Evolutionary conservation across 2,888 invertebrate species (phyloP).

Genomic region (Catocala sponsa): DNA sequence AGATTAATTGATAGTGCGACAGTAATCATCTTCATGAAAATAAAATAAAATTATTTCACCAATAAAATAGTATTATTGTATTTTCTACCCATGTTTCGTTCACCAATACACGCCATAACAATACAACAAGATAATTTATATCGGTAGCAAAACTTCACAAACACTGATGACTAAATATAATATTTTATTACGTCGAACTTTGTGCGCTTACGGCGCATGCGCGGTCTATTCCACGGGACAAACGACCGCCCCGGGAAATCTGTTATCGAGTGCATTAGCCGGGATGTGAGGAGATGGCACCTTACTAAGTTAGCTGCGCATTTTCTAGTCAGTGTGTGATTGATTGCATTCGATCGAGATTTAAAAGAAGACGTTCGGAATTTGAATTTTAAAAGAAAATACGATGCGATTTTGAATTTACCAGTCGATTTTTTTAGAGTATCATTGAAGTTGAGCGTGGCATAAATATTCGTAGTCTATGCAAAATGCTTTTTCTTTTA

Average conservation of each 20-base stretch:
- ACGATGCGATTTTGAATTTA: not conserved
- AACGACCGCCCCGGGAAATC: conserved; percentile 66
- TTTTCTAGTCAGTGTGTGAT: conserved; percentile 27
- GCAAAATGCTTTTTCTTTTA: too few relatives aligned
- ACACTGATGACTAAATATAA: conserved; percentile 41
- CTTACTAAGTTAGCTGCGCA: conserved; percentile 28
- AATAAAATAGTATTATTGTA: too few relatives aligned
- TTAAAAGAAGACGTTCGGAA: conserved; percentile 1
- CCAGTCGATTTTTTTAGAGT: not conserved
- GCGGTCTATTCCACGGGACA: conserved; percentile 40
- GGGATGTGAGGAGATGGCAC: conserved; percentile 48
- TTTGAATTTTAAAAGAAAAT: not conserved
- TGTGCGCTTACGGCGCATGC: conserved; percentile 37
- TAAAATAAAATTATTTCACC: too few relatives aligned
- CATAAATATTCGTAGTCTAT: too few relatives aligned
- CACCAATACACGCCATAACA: conserved; percentile 6
- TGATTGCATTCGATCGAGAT: conserved; percentile 31
- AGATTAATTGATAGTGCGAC: too few relatives aligned
- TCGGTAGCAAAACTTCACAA: conserved; percentile 15
- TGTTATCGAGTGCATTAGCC: conserved; percentile 59
- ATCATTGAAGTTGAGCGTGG: too few relatives aligned
- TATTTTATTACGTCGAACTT: conserved; percentile 48
- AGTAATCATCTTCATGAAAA: too few relatives aligned
- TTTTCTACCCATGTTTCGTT: not conserved
- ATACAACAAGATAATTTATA: conserved; percentile 15